A percentile compares a stretch with the other conserved stretches of the same genome.
Conservation (phyloP, 2,113 vertebrate genomes). For the Ammospiza caudacuta region DNA sequence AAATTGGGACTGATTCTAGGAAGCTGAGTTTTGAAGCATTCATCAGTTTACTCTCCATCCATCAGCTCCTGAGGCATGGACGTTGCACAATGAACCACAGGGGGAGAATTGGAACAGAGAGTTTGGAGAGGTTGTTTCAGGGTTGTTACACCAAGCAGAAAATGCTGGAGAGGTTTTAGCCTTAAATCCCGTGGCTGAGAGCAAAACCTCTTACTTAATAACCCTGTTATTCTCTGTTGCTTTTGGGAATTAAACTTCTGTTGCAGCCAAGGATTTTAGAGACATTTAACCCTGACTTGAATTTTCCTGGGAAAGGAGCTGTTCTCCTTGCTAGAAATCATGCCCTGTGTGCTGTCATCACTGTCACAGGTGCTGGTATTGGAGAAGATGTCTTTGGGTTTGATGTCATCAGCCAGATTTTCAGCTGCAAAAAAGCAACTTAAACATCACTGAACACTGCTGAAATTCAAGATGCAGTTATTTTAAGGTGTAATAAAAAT, state of each 20-base stretch:
- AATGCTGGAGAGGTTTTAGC: neutral
- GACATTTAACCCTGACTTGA: too few relatives aligned
- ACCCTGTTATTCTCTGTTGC: too few relatives aligned
- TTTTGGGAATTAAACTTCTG: neutral
- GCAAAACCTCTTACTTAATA: neutral
- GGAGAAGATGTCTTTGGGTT: neutral
- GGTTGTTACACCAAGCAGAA: rapidly evolving
- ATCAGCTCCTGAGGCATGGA: neutral
- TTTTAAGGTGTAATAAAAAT: too few relatives aligned
- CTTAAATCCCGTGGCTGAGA: neutral
- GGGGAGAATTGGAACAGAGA: neutral
- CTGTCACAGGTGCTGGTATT: rapidly evolving
- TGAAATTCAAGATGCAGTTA: neutral
- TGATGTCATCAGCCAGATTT: neutral
- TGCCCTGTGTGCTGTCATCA: rapidly evolving
- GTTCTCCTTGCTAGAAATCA: neutral
- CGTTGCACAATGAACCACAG: rapidly evolving
- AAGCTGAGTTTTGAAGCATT: neutral
- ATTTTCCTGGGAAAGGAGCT: too few relatives aligned
- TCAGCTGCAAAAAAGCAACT: neutral
- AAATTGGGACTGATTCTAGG: neutral
- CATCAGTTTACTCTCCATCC: neutral
- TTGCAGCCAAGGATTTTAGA: too few relatives aligned
- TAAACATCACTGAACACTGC: neutral
- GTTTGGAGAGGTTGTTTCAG: rapidly evolving